Base-by-base conservation (phyloP, 2,888 invertebrate genomes). In the Chloromyia formosa region DNA sequence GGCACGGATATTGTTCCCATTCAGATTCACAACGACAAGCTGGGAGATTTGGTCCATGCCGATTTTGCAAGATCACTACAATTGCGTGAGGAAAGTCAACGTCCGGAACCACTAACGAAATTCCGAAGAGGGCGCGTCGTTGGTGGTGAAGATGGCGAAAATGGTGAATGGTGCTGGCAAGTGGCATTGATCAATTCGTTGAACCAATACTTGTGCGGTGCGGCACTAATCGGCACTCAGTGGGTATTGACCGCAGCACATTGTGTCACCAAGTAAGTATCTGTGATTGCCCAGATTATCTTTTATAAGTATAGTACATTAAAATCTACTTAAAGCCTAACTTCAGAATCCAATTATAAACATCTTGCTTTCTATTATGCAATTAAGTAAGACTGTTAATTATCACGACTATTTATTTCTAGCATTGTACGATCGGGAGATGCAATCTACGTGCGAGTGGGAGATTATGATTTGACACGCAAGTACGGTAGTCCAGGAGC, bases 111-210 rank as follows among this genome's bases (percentile, higher is more conserved):
- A n/a, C 66, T 69, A 12, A 71, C 72, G 1, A 23, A 79, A 81
- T 0, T 78, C 42, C 71, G 78, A 35, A 58, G 82, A 0, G 84
- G 83, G 5, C 84, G 85, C 42, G 95, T 96, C 76, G 95, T 96
- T 78, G 96, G 96, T 12, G 96, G 96, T 14, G 94, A 93, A 84
- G 96, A 96, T 83, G 94, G 96, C 1, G 92, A 92, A 80, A 92
- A 95, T 75, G 95, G 94, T 61, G 96, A 96, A 87, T 96, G 96
- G 95, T 96, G 96, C 85, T 96, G 96, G 96, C 95, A 95, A 86
- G 94, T 94, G 78, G 96, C 96, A 0, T 88, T 96, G 78, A 96
- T 96, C 83, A 96, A 96, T 86, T 94, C 95, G 0, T 87, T 95
- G 75, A 96, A 96, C 87, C 96, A 96, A 86, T 96, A 96, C 86